Percentiles rank a stretch among this genome's conserved stretches.
phyloP scores from a whole-genome alignment of 2,113 vertebrate species.

The Hemiprocne comata region DNA sequence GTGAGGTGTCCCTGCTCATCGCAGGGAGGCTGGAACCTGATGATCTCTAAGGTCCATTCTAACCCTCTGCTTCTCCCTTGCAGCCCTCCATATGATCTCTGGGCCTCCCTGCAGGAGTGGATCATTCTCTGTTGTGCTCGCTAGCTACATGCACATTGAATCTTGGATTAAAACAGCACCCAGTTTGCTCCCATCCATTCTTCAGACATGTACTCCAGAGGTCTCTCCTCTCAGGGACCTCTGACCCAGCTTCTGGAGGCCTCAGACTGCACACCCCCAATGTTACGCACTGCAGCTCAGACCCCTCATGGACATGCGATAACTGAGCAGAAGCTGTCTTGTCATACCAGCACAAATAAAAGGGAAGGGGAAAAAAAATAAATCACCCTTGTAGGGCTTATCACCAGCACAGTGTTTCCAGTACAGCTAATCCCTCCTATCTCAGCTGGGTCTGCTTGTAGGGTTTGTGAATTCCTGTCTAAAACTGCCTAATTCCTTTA shows the following conservation, averaged over 20 bases:
- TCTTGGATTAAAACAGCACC: background rate
- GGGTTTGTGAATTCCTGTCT: too few relatives aligned
- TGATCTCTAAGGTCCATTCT: too few relatives aligned
- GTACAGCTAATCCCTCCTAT: background rate
- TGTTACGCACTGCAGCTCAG: background rate
- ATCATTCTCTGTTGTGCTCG: background rate
- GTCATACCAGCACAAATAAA: background rate
- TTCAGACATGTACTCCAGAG: background rate
- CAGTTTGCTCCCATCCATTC: background rate
- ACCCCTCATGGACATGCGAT: fast-evolving
- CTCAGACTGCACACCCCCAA: background rate
- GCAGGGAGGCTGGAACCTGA: too few relatives aligned
- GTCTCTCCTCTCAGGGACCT: background rate
- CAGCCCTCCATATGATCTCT: background rate
- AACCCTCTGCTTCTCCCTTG: background rate
- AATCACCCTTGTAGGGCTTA: background rate
- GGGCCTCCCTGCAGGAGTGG: background rate
- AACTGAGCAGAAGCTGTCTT: background rate
- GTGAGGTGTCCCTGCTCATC: too few relatives aligned
- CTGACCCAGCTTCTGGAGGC: background rate
- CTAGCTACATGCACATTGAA: too few relatives aligned
- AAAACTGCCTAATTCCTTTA: background rate
- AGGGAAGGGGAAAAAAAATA: too few relatives aligned
- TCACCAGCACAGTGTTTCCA: too few relatives aligned
- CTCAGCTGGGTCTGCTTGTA: too few relatives aligned